Evolutionary conservation across 2,797 vertebrate genomes (phyloP).

Genomic region (Petrocephalus schoutedeni): DNA sequence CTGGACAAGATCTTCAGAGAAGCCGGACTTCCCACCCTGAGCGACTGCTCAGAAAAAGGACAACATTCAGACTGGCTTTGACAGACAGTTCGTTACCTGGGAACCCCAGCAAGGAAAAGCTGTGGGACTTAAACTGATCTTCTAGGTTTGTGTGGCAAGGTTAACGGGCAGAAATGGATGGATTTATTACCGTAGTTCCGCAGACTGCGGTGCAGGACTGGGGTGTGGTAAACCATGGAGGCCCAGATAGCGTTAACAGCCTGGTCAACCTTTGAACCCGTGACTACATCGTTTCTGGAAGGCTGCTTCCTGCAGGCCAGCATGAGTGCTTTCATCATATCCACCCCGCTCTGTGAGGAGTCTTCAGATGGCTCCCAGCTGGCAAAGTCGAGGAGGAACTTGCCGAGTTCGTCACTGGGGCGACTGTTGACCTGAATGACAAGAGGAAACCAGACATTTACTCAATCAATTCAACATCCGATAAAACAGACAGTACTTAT

Average conservation of each 20-base stretch:
- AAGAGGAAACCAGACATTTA: neutral
- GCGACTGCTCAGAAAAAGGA: slow-evolving; percentile 63
- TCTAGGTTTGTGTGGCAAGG: too few species aligned
- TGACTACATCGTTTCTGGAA: slow-evolving; percentile 78
- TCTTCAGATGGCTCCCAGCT: slow-evolving; percentile 84
- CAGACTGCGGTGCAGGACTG: slow-evolving; percentile 79
- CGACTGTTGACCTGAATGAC: slow-evolving; percentile 45
- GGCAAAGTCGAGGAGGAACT: slow-evolving; percentile 83
- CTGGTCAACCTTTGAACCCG: slow-evolving; percentile 84
- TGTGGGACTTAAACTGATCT: neutral
- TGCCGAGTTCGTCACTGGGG: slow-evolving; percentile 63
- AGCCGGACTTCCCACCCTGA: slow-evolving; percentile 69
- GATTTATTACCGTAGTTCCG: slow-evolving; percentile 76
- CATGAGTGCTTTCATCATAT: slow-evolving; percentile 78
- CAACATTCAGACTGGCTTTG: neutral
- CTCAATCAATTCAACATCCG: neutral
- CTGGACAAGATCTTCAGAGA: slow-evolving; percentile 83
- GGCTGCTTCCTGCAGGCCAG: slow-evolving; percentile 82
- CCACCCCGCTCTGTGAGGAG: slow-evolving; percentile 68
- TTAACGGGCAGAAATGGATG: neutral
- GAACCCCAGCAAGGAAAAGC: neutral
- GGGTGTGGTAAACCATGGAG: slow-evolving; percentile 90
- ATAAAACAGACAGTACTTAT: neutral
- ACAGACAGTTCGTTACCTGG: neutral
- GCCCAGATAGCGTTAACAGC: slow-evolving; percentile 96